Base-by-base conservation (phyloP, 2,888 invertebrate genomes). In the Drosophila tanythrix region DNA sequence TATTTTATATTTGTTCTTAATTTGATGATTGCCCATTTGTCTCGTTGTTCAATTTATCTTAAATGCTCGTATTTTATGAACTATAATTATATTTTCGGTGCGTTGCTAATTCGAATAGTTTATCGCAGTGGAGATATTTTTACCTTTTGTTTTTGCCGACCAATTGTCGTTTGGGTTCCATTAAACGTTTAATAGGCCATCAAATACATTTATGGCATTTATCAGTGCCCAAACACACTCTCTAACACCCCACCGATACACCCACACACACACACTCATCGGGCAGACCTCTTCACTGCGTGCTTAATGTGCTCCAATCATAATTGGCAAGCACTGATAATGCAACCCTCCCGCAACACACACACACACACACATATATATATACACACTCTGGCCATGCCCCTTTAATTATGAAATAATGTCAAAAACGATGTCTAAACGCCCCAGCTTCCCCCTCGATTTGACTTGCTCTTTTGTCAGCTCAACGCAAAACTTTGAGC, bases 251-350 rank as follows among this genome's bases (percentile, higher is more conserved):
- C 38, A 38, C 36, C 18, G 7, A 38, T 18, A 38, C 59, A 33
- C 56, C 56, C 21, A 13, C 60, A 10, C 35, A 51, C 31, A 15
- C 38, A 0, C 46, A 2, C 33, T 3, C 63, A 46, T 7, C 13
- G 21, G 46, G 46, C 46, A 21, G 50, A 31, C 35, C 43, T 25
- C 50, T 36, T 31, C 18, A 36, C n/a, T 11, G 40, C 29, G 21
- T 46, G 40, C 52, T 57, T 79, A 81, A 73, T 81, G 81, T 66
- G 70, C 70, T 60, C 65, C 68, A 57, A 80, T 84, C 85, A 87
- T 89, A 86, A 89, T 86, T 86, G 88, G 81, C 88, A 82, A 82
- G 83, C 81, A 81, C 88, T 86, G 86, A 86, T 86, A 89, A 88
- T 82, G 81, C 72, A 71, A 56, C 72, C 71, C 76, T 70, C 64